Evolutionary conservation across 2,113 vertebrate species (phyloP).

Genomic region (Pandion haliaetus): DNA sequence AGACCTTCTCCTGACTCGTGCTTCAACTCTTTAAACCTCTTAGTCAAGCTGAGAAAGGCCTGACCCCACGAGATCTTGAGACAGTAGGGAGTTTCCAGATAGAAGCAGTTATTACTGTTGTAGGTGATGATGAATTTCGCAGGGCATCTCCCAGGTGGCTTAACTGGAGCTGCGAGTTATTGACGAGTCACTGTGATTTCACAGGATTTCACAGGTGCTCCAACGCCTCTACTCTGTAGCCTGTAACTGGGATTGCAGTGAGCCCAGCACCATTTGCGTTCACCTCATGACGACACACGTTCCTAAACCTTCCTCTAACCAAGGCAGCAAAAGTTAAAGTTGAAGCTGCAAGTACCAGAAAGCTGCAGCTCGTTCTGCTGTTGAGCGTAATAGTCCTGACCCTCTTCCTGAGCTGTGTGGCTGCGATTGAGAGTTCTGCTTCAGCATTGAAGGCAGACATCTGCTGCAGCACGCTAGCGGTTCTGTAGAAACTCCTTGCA

Average conservation of each 20-base stretch:
- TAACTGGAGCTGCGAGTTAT: constrained; percentile 22
- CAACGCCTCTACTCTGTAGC: neutral
- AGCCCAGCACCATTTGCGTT: neutral
- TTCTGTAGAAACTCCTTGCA: neutral
- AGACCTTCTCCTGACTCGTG: neutral
- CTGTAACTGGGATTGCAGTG: neutral
- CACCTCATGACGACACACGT: accelerated
- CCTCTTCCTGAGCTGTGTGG: neutral
- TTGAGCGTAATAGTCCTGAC: neutral
- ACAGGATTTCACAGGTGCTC: neutral
- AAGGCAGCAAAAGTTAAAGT: neutral
- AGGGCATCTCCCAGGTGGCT: constrained; percentile 2
- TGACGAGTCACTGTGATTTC: neutral
- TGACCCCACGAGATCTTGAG: neutral
- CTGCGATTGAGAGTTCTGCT: neutral
- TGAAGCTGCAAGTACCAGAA: neutral
- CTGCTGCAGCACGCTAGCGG: neutral
- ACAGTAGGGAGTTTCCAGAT: constrained; percentile 34
- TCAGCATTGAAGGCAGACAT: neutral
- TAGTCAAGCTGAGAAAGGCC: neutral
- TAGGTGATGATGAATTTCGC: neutral
- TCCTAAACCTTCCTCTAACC: neutral
- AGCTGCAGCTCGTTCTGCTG: neutral
- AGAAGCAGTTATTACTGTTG: neutral
- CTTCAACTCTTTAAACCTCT: neutral